Evolutionary conservation across 2,888 invertebrate genomes (phyloP), one percentile per base, ranked within the genome.

Genomic region (Incurvaria masculella): DNA sequence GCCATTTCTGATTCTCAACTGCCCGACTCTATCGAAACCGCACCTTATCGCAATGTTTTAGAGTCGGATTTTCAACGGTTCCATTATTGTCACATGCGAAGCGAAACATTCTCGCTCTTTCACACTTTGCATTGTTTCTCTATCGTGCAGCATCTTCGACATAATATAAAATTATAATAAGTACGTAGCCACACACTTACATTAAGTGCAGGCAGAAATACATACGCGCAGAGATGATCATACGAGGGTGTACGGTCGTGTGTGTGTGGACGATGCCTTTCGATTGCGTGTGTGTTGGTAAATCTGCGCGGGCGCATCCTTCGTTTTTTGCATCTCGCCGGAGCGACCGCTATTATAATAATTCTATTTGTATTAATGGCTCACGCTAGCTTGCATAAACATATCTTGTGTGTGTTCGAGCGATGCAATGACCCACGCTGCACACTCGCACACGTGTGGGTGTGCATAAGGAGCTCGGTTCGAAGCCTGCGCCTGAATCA

Each of bases 401-500:
- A 33, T n/a, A 33, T 33, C 33, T 33, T 14, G 33, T n/a, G 14
- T 33, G 33, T 14, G 14, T 33, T 14, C 33, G 33, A 14, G 33
- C 14, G 14, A 33, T 4, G 14, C 33, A 33, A 14, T 14, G 33
- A 14, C 33, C 33, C 11, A 4, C 11, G 33, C 14, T 33, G 33
- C 33, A 23, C 10, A 10, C 23, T 23, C 23, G 23, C 23, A 6
- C 14, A 33, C 10, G 33, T 14, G 33, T 33, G 33, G 11, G 33
- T n/a, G 33, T 8, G 33, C 33, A n/a, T n/a, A n/a, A 33, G 33
- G 14, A 11, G 4, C 33, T 33, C 6, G 11, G 33, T n/a, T 33
- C 33, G 33, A 33, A 20, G 21, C 45, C 60, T 58, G 58, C 62
- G 63, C 66, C 65, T 69, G 70, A 71, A 70, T 72, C 70, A 71